A percentile compares a stretch with the other conserved stretches of the same genome.
These are phyloP conservation scores for Eulacestoma nigropectus DNA, from an alignment of 2,113 vertebrate species.

Conservation along the genomic window DNA sequence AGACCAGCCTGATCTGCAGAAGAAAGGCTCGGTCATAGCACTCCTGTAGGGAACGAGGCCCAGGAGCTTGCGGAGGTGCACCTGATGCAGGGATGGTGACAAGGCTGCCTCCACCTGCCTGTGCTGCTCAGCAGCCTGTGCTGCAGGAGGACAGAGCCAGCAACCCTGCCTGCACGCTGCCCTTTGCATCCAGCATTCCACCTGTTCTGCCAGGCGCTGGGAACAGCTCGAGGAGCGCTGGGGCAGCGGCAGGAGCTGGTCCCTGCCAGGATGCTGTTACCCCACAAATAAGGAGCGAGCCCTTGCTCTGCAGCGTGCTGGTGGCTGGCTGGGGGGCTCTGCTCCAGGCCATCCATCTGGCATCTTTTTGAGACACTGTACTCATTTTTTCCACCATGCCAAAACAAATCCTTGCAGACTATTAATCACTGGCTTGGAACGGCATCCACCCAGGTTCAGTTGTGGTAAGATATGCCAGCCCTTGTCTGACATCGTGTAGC, in stretches of 20 bases:
- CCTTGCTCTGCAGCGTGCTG: background rate
- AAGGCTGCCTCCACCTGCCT: background rate
- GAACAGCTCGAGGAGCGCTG: background rate
- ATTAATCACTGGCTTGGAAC: conserved; percentile 47
- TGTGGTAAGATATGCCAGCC: conserved; percentile 21
- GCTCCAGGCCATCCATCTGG: conserved; percentile 25
- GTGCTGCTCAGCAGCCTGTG: background rate
- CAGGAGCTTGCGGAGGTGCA: background rate
- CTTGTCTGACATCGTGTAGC: conserved; percentile 18
- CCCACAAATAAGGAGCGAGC: background rate
- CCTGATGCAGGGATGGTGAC: no score
- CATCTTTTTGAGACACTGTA: background rate
- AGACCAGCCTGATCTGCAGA: background rate
- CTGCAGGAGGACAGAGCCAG: background rate
- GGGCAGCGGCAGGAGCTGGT: background rate
- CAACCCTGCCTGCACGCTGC: accelerated
- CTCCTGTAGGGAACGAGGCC: background rate
- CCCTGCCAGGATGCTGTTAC: background rate
- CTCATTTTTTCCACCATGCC: background rate
- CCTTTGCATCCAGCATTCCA: no score
- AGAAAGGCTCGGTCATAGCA: background rate
- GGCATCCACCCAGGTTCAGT: background rate
- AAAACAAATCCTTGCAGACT: conserved; percentile 47
- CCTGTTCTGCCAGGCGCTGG: accelerated
- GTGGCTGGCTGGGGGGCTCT: background rate